Evolutionary conservation across 2,888 invertebrate species (phyloP).

Genomic region (Hoplodrina blanda): DNA sequence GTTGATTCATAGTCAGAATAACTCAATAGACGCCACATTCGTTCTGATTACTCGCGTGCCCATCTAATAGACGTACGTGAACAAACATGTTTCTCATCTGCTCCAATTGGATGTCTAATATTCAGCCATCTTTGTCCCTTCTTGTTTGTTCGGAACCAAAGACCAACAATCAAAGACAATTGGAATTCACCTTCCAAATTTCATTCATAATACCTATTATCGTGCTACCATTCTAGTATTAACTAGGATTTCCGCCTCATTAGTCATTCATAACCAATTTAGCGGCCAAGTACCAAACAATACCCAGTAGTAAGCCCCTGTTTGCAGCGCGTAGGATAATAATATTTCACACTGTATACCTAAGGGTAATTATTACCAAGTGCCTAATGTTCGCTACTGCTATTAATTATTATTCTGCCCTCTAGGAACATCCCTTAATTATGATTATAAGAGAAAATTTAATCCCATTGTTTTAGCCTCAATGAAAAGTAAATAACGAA

Average conservation of each 20-base stretch:
- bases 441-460: constrained; percentile 36
- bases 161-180: constrained; percentile 21
- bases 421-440: constrained; percentile 41
- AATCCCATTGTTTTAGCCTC: constrained; percentile 36
- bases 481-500: constrained; percentile 32
- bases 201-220: constrained; percentile 44
- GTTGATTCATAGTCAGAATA: constrained; percentile 38
- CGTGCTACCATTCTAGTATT: constrained; percentile 28
- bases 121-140: constrained; percentile 23
- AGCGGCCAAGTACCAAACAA: constrained; percentile 38
- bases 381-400: constrained; percentile 26
- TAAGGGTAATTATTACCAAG: constrained; percentile 34
- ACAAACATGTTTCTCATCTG: constrained; percentile 47
- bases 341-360: constrained; percentile 20
- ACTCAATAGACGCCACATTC: constrained; percentile 24
- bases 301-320: constrained; percentile 27
- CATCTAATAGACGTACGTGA: constrained; percentile 34
- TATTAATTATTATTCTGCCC: constrained; percentile 38
- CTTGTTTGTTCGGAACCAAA: constrained; percentile 37
- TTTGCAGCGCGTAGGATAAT: constrained; percentile 26
- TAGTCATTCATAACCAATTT: constrained; percentile 53
- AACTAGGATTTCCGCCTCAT: constrained; percentile 45
- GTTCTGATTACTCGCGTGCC: constrained; percentile 31
- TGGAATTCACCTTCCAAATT: constrained; percentile 19
- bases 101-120: constrained; percentile 27